Evolutionary conservation across 2,888 invertebrate genomes (phyloP), one percentile per base, ranked within the genome.

Genomic region (Hipparchia semele): DNA sequence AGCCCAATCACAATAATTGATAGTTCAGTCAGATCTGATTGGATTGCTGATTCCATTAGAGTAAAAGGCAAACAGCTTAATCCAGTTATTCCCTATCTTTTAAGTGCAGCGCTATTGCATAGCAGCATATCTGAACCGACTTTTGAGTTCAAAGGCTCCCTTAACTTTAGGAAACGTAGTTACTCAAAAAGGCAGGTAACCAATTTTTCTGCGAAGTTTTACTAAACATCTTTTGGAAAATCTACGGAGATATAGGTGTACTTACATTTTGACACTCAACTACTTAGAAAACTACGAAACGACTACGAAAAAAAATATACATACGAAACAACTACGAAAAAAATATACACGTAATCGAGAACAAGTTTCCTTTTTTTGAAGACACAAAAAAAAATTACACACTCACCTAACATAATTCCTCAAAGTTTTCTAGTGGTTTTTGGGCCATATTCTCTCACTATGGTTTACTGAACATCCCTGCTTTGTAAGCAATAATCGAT

Each of bases 1-100:
- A 80, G 82, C 80, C 80, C 84, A 83, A 86, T 86, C 83, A 82
- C 79, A 80, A 80, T 85, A 83, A 85, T 84, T 86, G 84, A 86
- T 83, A 82, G 83, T 78, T 76, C 77, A 82, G 83, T 83, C 85
- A 83, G 78, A 80, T 78, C 79, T 85, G 86, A 88, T 88, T 87
- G 87, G 83, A 85, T 86, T 83, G 80, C 84, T 84, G 83, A 81
- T 83, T 83, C 83, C 80, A 82, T 82, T 82, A 83, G 80, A 84
- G 82, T 82, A 80, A 80, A 82, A 79, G 78, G 79, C 79, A 79
- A 80, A 80, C 78, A 77, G 78, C 76, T 80, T 76, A 83, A 82
- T 83, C 80, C 39, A 73, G 75, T 75, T 72, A 72, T 39, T 4
- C 70, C 60, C 75, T 70, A 75, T 77, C 73, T 77, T 74, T 77